A percentile compares a stretch with the other conserved stretches of the same genome.
Evolutionary conservation across 2,113 vertebrate genomes (phyloP).

Genomic region (Sterrhoptilus dennistouni): DNA sequence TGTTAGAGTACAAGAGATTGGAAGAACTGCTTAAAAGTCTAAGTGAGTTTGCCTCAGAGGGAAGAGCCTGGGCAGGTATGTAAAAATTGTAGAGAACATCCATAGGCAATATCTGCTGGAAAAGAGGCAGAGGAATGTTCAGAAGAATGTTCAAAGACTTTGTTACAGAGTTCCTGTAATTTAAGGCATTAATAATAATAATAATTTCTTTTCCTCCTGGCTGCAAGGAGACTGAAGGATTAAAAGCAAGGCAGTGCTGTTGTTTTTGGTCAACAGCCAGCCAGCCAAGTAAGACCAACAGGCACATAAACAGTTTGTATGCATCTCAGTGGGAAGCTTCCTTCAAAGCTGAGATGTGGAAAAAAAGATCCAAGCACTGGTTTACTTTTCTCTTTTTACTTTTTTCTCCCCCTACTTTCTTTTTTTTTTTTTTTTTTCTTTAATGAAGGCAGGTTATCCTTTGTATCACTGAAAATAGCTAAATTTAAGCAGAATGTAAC

Average conservation of each 20-base stretch:
- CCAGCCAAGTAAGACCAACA: not conserved
- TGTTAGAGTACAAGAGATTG: not conserved
- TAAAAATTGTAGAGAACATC: not conserved
- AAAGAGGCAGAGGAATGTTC: not conserved
- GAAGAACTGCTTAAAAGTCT: not conserved
- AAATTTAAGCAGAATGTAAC: not conserved
- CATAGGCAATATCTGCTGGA: not conserved
- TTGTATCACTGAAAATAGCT: not conserved
- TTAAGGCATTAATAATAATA: not conserved
- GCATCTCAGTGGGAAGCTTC: not conserved
- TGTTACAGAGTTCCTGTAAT: not conserved
- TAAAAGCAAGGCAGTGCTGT: not conserved
- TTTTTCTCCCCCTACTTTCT: fast-evolving
- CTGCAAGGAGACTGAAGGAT: not conserved
- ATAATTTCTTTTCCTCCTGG: not conserved
- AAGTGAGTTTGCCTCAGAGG: not conserved
- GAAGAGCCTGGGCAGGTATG: not conserved
- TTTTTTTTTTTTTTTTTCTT: not conserved
- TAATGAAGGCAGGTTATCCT: fast-evolving
- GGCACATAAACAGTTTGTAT: not conserved
- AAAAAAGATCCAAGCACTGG: not conserved
- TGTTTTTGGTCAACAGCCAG: slow-evolving; percentile 30
- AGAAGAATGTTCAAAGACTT: not conserved
- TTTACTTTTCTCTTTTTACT: not conserved
- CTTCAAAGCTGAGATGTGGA: not conserved